phyloP scores from a whole-genome alignment of 2,797 vertebrate species.

The Harpagifer antarcticus region DNA sequence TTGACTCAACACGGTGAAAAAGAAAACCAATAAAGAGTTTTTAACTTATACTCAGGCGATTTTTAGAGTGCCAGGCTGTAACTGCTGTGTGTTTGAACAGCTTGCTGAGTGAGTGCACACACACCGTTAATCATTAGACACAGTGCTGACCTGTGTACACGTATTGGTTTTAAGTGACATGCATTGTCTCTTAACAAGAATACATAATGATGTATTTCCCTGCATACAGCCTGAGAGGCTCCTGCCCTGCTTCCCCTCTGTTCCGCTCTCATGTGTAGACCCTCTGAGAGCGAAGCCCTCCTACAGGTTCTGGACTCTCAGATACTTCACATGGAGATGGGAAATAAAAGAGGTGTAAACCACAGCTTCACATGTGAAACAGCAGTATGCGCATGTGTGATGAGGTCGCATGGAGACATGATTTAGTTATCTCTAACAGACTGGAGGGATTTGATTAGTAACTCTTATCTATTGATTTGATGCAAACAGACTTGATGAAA shows the following conservation, averaged over 20 bases:
- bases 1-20: no score
- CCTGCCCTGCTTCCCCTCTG: not conserved
- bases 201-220: not conserved
- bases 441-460: not conserved
- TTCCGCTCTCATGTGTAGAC: not conserved
- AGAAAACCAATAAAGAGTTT: no score
- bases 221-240: no score
- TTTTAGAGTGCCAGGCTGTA: not conserved
- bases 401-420: not conserved
- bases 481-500: conserved; percentile 33
- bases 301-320: not conserved
- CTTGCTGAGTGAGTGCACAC: not conserved
- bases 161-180: not conserved
- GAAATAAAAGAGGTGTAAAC: not conserved
- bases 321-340: not conserved
- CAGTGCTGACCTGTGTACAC: not conserved
- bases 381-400: not conserved
- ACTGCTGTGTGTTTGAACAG: conserved; percentile 4
- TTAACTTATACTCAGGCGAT: no score
- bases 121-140: not conserved
- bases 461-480: not conserved
- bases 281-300: not conserved
- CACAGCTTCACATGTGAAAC: not conserved
- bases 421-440: not conserved
- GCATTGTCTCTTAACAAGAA: not conserved